phyloP scores from a whole-genome alignment of 2,113 vertebrate species.

The Coreoperca whiteheadi region DNA sequence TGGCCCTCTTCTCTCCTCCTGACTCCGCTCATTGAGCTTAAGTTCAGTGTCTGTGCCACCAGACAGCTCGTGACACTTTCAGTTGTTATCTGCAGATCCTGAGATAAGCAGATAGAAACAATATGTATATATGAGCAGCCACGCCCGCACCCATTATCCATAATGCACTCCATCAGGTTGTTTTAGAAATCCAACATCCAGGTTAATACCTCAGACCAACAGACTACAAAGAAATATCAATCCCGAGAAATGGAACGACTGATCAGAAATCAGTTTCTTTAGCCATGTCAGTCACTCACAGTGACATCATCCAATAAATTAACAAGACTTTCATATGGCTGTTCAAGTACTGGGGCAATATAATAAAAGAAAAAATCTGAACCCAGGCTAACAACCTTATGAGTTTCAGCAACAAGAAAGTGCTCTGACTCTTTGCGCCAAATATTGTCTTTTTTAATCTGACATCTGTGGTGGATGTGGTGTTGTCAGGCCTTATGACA shows the following conservation, averaged over 20 bases:
- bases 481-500: background rate
- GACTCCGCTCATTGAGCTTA: conserved; percentile 3
- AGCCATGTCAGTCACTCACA: background rate
- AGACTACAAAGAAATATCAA: background rate
- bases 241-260: background rate
- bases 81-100: conserved; percentile 24
- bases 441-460: no score
- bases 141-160: background rate
- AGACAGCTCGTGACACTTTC: conserved; percentile 25
- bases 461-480: background rate
- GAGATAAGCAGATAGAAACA: conserved; percentile 16
- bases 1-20: background rate
- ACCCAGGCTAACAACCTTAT: background rate
- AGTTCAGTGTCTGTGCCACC: background rate
- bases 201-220: background rate
- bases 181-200: conserved; percentile 9
- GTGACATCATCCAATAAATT: background rate
- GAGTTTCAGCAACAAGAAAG: background rate
- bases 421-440: background rate
- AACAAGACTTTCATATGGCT: background rate
- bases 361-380: background rate
- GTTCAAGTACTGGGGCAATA: background rate
- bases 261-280: background rate
- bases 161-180: background rate
- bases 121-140: background rate